Base-by-base conservation (phyloP, 2,888 invertebrate genomes). In the Nephrotoma appendiculata region DNA sequence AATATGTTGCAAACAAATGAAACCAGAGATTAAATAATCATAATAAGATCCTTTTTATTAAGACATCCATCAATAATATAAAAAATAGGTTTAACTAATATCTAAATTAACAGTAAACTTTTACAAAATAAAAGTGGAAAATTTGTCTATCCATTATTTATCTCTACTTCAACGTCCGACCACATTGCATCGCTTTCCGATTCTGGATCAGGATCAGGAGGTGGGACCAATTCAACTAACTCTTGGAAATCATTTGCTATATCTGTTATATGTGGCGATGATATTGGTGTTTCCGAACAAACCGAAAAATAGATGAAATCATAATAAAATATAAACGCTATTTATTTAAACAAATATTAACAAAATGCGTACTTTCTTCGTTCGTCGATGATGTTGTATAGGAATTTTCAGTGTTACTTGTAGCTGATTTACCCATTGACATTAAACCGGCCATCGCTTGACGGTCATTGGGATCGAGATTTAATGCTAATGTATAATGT, bases 151-250 rank as follows among this genome's bases (percentile, higher is more conserved):
- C 83, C 86, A 87, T 87, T 83, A 89, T 91, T 92, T 43, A 93
- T 91, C 88, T 94, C 94, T n/a, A 93, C 91, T 89, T 94, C 94
- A 90, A 93, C 92, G 89, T 94, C 93, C n/a, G 93, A 93, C 94
- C 94, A 94, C 83, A 93, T 92, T 41, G 93, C 93, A 89, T 94
- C 94, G 0, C 93, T 93, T 89, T 94, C 94, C 83, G 93, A 93
- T 42, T 92, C 93, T 41, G 91, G 92, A 86, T 93, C 92, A 88
- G 84, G 84, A 44, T 85, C 85, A 19, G 44, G 44, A 7, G 85
- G 85, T 5, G 85, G 84, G 6, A 84, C 84, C 15, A 84, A 43
- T 84, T 84, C 84, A 84, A 84, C 43, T 84, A 84, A 84, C 6
- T 84, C 84, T 84, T 41, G 84, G 15, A 84, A 42, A 84, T 84